phyloP scores from a whole-genome alignment of 2,797 vertebrate genomes.

The Hyperoplus lanceolatus region DNA sequence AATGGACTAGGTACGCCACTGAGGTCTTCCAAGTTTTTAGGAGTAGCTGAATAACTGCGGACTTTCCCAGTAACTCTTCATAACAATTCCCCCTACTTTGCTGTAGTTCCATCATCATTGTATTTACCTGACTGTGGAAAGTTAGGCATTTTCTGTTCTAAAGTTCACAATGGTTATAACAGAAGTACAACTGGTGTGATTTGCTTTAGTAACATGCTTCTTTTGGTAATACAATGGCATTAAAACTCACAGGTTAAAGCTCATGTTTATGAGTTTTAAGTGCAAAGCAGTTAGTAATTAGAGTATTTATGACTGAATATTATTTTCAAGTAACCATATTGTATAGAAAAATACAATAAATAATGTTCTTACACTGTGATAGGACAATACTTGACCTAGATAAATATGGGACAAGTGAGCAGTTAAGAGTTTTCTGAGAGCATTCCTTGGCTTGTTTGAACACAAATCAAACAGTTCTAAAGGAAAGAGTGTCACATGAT shows the following conservation, averaged over 20 bases:
- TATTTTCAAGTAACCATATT: neutral
- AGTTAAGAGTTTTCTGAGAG: neutral
- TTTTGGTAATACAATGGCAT: neutral
- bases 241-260: neutral
- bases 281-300: neutral
- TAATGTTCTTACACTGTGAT: neutral
- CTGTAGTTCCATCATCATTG: too few species aligned
- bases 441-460: neutral
- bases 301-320: conserved; percentile 2
- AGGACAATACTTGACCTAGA: neutral
- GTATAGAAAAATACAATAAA: neutral
- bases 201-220: neutral
- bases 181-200: neutral
- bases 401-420: neutral
- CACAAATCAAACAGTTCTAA: conserved; percentile 19
- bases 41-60: neutral
- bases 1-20: neutral
- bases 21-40: neutral
- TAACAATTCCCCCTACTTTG: neutral
- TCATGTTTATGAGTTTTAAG: conserved; percentile 7
- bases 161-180: neutral
- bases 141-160: too few species aligned
- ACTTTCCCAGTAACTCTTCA: neutral
- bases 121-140: too few species aligned
- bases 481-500: conserved; percentile 12